Evolutionary conservation across 2,797 vertebrate genomes (phyloP), one percentile per base, ranked within the genome.

Genomic region (Botia kubotai): DNA sequence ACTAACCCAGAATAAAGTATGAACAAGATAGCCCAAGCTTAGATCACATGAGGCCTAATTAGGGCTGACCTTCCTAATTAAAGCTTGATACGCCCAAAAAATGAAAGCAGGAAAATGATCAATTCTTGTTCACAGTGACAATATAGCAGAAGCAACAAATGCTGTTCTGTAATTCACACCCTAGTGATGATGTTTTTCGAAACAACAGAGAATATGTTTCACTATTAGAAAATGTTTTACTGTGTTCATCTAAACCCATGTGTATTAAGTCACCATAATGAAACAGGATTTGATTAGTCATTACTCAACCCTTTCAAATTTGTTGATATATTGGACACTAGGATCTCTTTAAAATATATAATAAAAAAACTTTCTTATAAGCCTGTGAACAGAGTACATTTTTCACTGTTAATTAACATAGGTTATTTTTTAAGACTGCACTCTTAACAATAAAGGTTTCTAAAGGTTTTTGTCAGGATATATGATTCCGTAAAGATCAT

Each of bases 331-430:
- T n/a, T 21, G 14, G 75, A 68, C 29, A 46, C 0, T 0, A 53
- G 16, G 16, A 48, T 68, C 65, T 57, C 67, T 68, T 65, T 26
- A 48, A 66, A 46, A 75, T 70, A 52, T 65, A 17, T 19, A 50
- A 75, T 26, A 52, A 7, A 75, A 65, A 75, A 52, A n/a, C 23
- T 26, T 55, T 66, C 14, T 53, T 76, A 16, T 46, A 2, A 67
- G 48, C 17, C 26, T 39, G 60, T 53, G 46, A 66, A 75, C 23
- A 55, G 14, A n/a, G 73, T 75, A 19, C 6, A 65, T 52, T 7
- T 2, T 8, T 33, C 12, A 65, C 26, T 75, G 5, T 19, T 26
- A 26, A 26, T 26, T 26, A 26, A 26, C n/a, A n/a, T n/a, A n/a
- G n/a, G 23, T 26, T 26, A 26, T 26, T 26, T 26, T 26, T 26